Evolutionary conservation across 2,113 vertebrate genomes (phyloP).

Genomic region (Archilochus colubris): DNA sequence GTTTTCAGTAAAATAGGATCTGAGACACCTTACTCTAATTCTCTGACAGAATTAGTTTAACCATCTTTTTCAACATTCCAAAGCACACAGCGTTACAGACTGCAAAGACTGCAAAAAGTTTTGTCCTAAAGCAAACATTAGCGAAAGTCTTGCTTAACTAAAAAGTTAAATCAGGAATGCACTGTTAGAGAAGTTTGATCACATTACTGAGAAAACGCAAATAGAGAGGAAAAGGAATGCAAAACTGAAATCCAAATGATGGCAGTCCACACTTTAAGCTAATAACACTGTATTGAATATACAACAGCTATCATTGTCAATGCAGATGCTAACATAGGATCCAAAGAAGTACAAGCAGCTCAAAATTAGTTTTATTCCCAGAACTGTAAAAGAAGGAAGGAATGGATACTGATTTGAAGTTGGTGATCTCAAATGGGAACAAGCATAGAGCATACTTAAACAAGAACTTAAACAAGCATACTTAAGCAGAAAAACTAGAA

Average conservation of each 20-base stretch:
- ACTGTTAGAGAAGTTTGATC: neutral
- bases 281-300: neutral
- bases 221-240: neutral
- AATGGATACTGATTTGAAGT: neutral
- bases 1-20: neutral
- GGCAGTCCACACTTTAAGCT: neutral
- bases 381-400: neutral
- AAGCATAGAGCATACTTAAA: neutral
- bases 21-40: neutral
- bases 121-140: neutral
- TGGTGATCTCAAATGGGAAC: neutral
- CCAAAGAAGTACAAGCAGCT: neutral
- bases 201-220: neutral
- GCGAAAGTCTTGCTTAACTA: neutral
- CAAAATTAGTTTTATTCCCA: neutral
- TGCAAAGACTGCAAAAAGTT: neutral
- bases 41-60: neutral
- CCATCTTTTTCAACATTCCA: neutral
- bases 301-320: neutral
- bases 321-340: accelerated
- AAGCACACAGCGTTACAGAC: neutral
- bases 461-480: too few relatives aligned
- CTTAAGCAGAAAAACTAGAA: neutral
- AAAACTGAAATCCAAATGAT: neutral
- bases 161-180: neutral